These are phyloP conservation scores for Drosophila neocordata DNA, from an alignment of 1,140 invertebrate species.

Conservation along the genomic window DNA sequence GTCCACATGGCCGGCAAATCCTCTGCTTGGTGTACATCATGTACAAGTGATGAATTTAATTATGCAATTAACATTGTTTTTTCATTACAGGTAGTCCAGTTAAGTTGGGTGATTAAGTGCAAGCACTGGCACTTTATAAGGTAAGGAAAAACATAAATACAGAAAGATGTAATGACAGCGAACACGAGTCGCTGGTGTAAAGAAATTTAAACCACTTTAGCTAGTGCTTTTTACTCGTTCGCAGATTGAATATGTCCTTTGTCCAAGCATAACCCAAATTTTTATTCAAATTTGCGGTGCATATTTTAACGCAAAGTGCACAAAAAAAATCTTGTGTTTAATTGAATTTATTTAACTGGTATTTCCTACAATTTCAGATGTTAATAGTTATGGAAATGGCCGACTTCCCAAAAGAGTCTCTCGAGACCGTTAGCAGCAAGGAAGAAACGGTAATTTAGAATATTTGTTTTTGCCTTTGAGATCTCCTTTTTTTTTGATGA, in stretches of 20 bases:
- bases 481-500: constrained; percentile 58
- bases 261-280: constrained; percentile 82
- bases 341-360: background rate
- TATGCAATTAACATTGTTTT: background rate
- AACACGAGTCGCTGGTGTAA: constrained; percentile 77
- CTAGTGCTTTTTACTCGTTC: constrained; percentile 81
- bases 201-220: constrained; percentile 69
- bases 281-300: constrained; percentile 69
- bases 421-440: too few species aligned
- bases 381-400: too few species aligned
- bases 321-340: constrained; percentile 27
- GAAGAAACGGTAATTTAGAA: background rate
- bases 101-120: background rate
- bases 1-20: constrained; percentile 45
- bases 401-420: background rate
- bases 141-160: background rate
- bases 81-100: constrained; percentile 34
- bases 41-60: background rate
- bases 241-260: constrained; percentile 66
- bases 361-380: background rate
- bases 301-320: constrained; percentile 73
- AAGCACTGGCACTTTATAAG: background rate
- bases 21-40: constrained; percentile 2
- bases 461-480: background rate
- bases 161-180: background rate